These are phyloP conservation scores for Riparia riparia DNA, from an alignment of 2,113 vertebrate genomes.

Conservation along the genomic window DNA sequence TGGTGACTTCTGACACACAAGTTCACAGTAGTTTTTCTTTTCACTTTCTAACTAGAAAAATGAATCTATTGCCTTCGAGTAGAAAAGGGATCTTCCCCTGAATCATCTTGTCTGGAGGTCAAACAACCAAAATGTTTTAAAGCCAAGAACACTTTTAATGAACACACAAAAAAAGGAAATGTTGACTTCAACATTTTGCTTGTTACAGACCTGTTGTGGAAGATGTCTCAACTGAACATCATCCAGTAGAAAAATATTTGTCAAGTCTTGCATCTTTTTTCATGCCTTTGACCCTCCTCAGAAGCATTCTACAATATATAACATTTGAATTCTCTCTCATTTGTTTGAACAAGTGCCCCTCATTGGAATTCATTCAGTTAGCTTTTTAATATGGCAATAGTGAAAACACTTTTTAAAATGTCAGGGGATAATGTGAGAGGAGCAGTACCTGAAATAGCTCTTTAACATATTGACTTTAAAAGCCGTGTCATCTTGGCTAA, in stretches of 20 bases:
- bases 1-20: background rate
- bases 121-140: conserved; percentile 18
- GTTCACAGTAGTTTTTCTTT: background rate
- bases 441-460: background rate
- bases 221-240: background rate
- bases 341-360: background rate
- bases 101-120: background rate
- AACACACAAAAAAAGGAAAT: background rate
- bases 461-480: background rate
- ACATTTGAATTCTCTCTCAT: background rate
- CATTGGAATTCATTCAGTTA: background rate
- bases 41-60: background rate
- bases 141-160: background rate
- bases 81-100: background rate
- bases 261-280: background rate
- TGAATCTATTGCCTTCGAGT: background rate
- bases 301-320: background rate
- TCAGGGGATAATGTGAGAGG: background rate
- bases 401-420: conserved; percentile 4
- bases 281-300: background rate
- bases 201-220: background rate
- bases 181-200: background rate
- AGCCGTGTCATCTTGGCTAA: background rate
- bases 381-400: background rate
- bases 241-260: background rate